Conservation (phyloP, 2,888 invertebrate species). For the Crocallis elinguaria region DNA sequence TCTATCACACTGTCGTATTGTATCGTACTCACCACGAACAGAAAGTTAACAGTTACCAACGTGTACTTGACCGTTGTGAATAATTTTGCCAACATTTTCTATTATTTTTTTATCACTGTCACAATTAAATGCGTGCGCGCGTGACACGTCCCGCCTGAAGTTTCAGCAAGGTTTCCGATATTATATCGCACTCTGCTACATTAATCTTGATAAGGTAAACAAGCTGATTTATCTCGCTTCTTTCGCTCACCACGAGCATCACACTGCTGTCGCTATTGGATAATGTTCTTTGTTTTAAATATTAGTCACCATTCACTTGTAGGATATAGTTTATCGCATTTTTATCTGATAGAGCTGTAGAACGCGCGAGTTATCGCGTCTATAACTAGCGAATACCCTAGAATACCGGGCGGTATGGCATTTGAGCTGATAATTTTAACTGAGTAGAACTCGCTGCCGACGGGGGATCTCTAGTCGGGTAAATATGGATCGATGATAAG, state of each 20-base stretch:
- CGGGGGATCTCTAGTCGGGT: constrained; percentile 2
- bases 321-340: constrained; percentile 15
- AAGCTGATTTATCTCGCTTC: constrained; percentile 68
- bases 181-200: constrained; percentile 63
- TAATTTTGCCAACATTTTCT: constrained; percentile 75
- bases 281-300: constrained; percentile 19
- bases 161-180: constrained; percentile 63
- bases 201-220: constrained; percentile 81
- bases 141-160: constrained; percentile 56
- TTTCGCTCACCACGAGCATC: constrained; percentile 20
- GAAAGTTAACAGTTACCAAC: constrained; percentile 69
- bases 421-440: constrained; percentile 39
- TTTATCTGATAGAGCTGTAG: constrained; percentile 11
- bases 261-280: constrained; percentile 15
- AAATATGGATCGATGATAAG: constrained; percentile 12
- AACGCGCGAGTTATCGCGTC: constrained; percentile 11
- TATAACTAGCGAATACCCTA: constrained; percentile 32
- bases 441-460: constrained; percentile 8
- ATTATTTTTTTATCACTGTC: constrained; percentile 24
- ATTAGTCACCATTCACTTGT: constrained; percentile 26
- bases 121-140: constrained; percentile 42
- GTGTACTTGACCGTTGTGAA: constrained; percentile 78
- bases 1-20: constrained; percentile 1
- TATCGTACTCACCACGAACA: constrained; percentile 72
- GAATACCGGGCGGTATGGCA: constrained; percentile 34